Percentiles rank a stretch among this genome's conserved stretches.
Conservation (phyloP, 2,888 invertebrate species). For the Mactromeris polynyma region DNA sequence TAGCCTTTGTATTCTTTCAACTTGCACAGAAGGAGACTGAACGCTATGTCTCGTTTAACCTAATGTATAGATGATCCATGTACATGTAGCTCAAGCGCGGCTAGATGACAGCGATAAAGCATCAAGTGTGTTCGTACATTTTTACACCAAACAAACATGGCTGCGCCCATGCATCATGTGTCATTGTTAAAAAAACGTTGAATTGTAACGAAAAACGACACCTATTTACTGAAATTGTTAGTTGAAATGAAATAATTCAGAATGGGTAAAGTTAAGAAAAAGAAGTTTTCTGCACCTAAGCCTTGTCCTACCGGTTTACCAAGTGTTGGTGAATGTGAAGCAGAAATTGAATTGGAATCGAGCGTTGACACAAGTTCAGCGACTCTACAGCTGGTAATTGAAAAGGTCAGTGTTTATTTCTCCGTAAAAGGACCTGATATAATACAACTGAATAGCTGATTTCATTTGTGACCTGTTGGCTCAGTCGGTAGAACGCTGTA, state of each 20-base stretch:
- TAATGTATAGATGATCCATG: too few species aligned
- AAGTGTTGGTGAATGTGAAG: constrained; percentile 74
- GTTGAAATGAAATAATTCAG: background rate
- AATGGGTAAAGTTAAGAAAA: constrained; percentile 82
- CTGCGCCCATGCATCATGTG: constrained; percentile 45
- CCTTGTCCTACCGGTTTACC: constrained; percentile 78
- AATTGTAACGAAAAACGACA: too few species aligned
- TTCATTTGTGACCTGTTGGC: too few species aligned
- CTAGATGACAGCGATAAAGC: constrained; percentile 19
- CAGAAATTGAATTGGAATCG: constrained; percentile 60
- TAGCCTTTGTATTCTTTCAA: too few species aligned
- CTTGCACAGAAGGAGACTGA: too few species aligned
- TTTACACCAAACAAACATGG: constrained; percentile 40
- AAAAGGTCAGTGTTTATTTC: constrained; percentile 53
- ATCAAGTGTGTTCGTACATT: background rate
- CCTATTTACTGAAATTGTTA: background rate
- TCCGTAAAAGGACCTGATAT: background rate
- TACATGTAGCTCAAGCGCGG: too few species aligned
- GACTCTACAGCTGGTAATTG: constrained; percentile 65
- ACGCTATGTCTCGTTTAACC: too few species aligned
- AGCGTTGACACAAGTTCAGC: constrained; percentile 43
- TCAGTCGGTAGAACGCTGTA: too few species aligned
- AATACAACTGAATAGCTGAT: too few species aligned
- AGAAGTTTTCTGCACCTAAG: constrained; percentile 75
- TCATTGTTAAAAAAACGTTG: constrained; percentile 16